Conservation (phyloP, 1,140 invertebrate species). For the Anoplolepis gracilipes region DNA sequence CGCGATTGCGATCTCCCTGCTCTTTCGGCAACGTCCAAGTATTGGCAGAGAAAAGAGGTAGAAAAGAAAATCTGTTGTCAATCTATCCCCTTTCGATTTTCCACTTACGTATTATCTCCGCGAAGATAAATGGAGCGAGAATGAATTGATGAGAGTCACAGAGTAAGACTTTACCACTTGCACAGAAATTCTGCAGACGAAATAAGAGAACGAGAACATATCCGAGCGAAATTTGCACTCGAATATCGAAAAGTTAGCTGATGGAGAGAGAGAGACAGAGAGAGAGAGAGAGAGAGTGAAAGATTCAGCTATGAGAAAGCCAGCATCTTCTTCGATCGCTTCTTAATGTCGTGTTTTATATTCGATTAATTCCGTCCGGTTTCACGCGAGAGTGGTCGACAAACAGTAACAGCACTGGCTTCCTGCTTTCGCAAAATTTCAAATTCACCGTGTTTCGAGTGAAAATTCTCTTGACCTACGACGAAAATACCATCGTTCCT, state of each 20-base stretch:
- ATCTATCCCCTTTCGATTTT: constrained; percentile 8
- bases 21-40: background rate
- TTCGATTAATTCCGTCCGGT: constrained; percentile 73
- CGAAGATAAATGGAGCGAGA: constrained; percentile 27
- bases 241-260: constrained; percentile 21
- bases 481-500: background rate
- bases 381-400: constrained; percentile 66
- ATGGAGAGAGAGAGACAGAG: background rate
- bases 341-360: constrained; percentile 73
- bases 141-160: constrained; percentile 31
- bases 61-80: constrained; percentile 3
- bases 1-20: background rate
- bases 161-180: constrained; percentile 7
- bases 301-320: background rate
- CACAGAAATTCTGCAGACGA: background rate
- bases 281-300: constrained; percentile 27
- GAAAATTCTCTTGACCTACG: constrained; percentile 32
- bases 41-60: background rate
- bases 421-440: constrained; percentile 57
- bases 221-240: constrained; percentile 31
- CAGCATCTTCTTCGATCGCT: constrained; percentile 16
- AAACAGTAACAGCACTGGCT: background rate
- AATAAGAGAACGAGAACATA: background rate
- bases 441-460: constrained; percentile 65
- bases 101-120: constrained; percentile 13